These are phyloP conservation scores for Hyles vespertilio DNA, from an alignment of 1,140 invertebrate species.

Conservation along the genomic window DNA sequence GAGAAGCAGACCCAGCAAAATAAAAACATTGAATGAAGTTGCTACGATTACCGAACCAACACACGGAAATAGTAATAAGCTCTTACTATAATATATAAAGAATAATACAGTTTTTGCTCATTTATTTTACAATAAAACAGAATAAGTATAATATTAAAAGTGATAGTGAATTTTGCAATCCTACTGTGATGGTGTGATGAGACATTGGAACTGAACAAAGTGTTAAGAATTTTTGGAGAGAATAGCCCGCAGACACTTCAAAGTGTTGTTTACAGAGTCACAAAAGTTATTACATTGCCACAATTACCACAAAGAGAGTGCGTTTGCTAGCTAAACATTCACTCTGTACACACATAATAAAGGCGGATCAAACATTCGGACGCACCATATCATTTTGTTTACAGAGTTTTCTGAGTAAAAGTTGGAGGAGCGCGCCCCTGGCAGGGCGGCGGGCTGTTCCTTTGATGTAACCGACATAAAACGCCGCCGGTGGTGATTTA, in stretches of 20 bases:
- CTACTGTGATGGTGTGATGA: no score
- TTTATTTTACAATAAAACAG: no score
- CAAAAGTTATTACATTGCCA: conserved; percentile 41
- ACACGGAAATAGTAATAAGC: conserved; percentile 3
- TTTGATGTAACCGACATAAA: conserved; percentile 76
- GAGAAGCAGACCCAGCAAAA: conserved; percentile 40
- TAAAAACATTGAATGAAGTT: conserved; percentile 71
- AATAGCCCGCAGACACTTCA: conserved; percentile 14
- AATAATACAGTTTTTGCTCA: background rate
- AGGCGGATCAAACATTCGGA: conserved; percentile 72
- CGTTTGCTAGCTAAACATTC: conserved; percentile 61
- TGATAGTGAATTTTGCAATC: no score
- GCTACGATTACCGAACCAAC: conserved; percentile 33
- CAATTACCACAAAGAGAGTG: conserved; percentile 51
- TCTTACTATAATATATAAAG: no score
- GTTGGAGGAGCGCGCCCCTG: conserved; percentile 60
- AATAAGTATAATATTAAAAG: no score
- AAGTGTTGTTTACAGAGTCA: conserved; percentile 29
- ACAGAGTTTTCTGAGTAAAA: conserved; percentile 74
- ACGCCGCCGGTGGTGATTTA: conserved; percentile 75
- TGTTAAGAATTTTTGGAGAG: background rate
- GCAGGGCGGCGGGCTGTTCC: conserved; percentile 52
- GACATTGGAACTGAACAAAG: background rate
- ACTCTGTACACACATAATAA: conserved; percentile 67
- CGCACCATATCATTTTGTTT: conserved; percentile 73